Evolutionary conservation across 2,797 vertebrate genomes (phyloP).

Genomic region (Caiman crocodilus): DNA sequence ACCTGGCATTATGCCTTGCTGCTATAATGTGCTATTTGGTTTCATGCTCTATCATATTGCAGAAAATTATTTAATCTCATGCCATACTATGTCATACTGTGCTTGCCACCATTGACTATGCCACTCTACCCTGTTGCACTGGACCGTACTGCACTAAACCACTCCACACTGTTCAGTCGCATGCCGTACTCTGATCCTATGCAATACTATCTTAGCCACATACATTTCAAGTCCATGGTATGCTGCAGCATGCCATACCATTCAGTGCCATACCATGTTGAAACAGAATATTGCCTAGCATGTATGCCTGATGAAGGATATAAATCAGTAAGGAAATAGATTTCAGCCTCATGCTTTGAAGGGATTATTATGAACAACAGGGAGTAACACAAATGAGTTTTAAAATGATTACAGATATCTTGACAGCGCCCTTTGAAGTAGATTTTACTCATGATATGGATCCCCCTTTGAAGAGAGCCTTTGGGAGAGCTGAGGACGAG

Average conservation of each 20-base stretch:
- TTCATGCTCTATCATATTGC: background rate
- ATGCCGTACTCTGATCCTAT: background rate
- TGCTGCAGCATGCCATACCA: background rate
- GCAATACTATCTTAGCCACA: background rate
- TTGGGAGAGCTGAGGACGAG: background rate
- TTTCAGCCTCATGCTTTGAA: constrained; percentile 22
- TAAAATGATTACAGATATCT: constrained; percentile 50
- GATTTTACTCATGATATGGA: constrained; percentile 34
- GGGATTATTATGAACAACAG: constrained; percentile 7
- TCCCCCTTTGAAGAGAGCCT: constrained; percentile 47
- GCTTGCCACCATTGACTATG: too few relatives aligned
- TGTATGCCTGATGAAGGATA: background rate
- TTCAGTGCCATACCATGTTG: background rate
- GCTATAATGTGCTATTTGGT: background rate
- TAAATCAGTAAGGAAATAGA: constrained; percentile 8
- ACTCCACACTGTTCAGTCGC: background rate
- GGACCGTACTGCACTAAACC: background rate
- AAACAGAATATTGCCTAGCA: constrained; percentile 5
- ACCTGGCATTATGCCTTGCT: fast-evolving
- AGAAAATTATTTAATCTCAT: background rate
- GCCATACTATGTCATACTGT: background rate
- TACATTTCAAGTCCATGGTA: background rate
- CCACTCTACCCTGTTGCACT: too few relatives aligned
- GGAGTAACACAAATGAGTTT: constrained; percentile 47
- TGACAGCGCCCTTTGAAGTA: constrained; percentile 28